Evolutionary conservation across 2,797 vertebrate species (phyloP).

Genomic region (Anniella stebbinsi): DNA sequence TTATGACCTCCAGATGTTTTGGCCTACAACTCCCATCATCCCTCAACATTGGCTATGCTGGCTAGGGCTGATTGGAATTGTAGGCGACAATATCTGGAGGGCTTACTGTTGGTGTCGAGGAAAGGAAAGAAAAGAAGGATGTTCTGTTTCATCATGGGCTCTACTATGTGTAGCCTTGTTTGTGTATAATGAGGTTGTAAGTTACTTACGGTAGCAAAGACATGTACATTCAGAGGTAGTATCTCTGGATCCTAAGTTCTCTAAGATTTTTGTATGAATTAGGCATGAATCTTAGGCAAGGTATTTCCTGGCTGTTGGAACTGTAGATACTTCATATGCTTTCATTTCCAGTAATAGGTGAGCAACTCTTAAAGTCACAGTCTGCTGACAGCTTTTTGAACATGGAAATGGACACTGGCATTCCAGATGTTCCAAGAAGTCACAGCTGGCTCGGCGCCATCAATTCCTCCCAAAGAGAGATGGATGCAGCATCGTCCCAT

Average conservation of each 20-base stretch:
- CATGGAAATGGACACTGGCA: constrained; percentile 86
- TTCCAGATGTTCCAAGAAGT: constrained; percentile 79
- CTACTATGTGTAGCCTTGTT: background rate
- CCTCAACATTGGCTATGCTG: no score
- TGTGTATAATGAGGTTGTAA: constrained; percentile 6
- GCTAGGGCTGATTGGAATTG: no score
- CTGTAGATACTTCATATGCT: background rate
- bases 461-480: constrained; percentile 83
- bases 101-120: background rate
- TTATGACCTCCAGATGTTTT: no score
- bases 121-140: background rate
- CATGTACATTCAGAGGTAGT: background rate
- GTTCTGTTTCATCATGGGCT: background rate
- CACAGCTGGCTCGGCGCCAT: constrained; percentile 90
- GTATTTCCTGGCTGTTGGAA: background rate
- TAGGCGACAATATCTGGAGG: no score
- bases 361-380: constrained; percentile 90
- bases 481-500: constrained; percentile 87
- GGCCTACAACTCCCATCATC: no score
- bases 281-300: background rate
- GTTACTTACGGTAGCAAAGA: background rate
- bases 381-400: constrained; percentile 92
- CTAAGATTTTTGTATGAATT: background rate
- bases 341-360: constrained; percentile 81
- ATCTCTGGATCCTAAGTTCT: background rate